These are phyloP conservation scores for Ormyrus pomaceus DNA, from an alignment of 2,888 invertebrate genomes.

Conservation along the genomic window DNA sequence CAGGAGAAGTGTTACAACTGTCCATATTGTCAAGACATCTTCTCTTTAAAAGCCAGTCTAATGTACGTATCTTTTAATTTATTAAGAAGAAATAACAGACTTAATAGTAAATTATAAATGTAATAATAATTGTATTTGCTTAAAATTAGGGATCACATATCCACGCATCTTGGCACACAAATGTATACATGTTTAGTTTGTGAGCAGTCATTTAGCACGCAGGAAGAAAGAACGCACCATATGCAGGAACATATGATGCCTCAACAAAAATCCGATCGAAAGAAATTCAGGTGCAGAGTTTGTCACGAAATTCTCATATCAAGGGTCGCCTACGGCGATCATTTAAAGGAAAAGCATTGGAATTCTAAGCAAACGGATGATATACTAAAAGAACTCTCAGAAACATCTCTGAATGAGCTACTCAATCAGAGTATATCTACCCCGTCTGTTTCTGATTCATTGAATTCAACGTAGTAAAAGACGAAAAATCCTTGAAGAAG, in stretches of 20 bases:
- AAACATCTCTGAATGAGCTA: conserved; percentile 29
- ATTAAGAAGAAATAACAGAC: background rate
- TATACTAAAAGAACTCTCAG: conserved; percentile 36
- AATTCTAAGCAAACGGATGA: conserved; percentile 45
- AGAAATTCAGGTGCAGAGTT: conserved; percentile 52
- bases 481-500: too few relatives aligned
- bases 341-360: conserved; percentile 51
- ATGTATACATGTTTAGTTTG: conserved; percentile 42
- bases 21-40: conserved; percentile 39
- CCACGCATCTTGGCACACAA: conserved; percentile 36
- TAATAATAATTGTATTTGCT: background rate
- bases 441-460: background rate
- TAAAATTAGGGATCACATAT: conserved; percentile 44
- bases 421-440: background rate
- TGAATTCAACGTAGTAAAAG: conserved; percentile 3
- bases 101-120: background rate
- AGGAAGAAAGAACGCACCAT: conserved; percentile 46
- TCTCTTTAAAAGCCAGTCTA: conserved; percentile 11
- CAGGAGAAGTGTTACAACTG: conserved; percentile 20
- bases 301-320: conserved; percentile 53
- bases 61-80: conserved; percentile 36
- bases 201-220: conserved; percentile 35
- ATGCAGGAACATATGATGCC: conserved; percentile 51
- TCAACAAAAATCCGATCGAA: conserved; percentile 19
- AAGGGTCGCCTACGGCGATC: conserved; percentile 39